These are phyloP conservation scores for Amphipyra tragopoginis DNA, from an alignment of 2,888 invertebrate genomes.

Conservation along the genomic window DNA sequence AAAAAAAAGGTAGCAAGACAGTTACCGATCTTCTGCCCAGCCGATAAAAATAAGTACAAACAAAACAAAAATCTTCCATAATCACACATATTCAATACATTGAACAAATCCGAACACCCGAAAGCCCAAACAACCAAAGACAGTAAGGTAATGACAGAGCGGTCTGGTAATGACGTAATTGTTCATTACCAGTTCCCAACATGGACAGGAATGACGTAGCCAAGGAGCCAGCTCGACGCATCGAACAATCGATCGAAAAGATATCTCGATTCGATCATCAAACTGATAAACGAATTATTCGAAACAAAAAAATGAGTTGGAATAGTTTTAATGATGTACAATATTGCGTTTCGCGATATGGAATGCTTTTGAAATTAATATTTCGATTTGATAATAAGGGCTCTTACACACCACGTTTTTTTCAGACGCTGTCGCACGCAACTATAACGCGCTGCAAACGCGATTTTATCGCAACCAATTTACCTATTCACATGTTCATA, in stretches of 20 bases:
- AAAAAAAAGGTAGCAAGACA: too few species aligned
- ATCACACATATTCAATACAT: conserved; percentile 23
- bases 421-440: too few species aligned
- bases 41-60: not conserved
- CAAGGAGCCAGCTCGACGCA: conserved; percentile 43
- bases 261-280: conserved; percentile 22
- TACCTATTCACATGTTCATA: too few species aligned
- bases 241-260: conserved; percentile 16
- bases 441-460: too few species aligned
- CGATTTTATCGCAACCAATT: too few species aligned
- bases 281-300: conserved; percentile 36
- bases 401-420: too few species aligned
- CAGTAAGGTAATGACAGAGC: conserved; percentile 66
- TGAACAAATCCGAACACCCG: conserved; percentile 39
- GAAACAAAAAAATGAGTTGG: conserved; percentile 38
- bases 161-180: conserved; percentile 62
- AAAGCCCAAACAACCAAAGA: conserved; percentile 32
- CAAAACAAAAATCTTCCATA: conserved; percentile 6
- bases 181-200: conserved; percentile 58
- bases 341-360: conserved; percentile 41
- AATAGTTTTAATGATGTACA: conserved; percentile 51
- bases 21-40: not conserved
- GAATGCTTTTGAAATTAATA: conserved; percentile 50
- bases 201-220: conserved; percentile 44
- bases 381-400: conserved; percentile 19